Base-by-base conservation (phyloP, 2,888 invertebrate species). In the Tetheella fluctuosa region DNA sequence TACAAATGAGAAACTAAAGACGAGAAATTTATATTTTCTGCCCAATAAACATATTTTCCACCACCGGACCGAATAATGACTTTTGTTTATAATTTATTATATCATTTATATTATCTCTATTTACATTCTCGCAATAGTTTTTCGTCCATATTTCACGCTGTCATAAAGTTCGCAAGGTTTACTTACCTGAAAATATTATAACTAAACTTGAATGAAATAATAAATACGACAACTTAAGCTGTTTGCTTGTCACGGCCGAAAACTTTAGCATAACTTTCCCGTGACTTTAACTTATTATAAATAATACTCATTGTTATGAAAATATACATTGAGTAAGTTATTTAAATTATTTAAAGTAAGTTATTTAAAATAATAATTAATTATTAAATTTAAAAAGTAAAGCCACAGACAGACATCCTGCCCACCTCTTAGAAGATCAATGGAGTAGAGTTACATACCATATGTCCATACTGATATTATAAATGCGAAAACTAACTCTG, bases 1-100 rank as follows among this genome's bases (percentile, higher is more conserved):
- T 48, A 48, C 20, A 10, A 48, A 20, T 20, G 42, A 42, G 4
- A 42, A 42, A 42, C 6, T 42, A 42, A 17, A 20, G 20, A 48
- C 10, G 48, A 48, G 10, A 48, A 8, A 48, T 20, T 20, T 20
- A 48, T 10, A 48, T 48, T 20, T 48, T 20, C 48, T 48, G 48
- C 48, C 20, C 48, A 48, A 48, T 48, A 48, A 48, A 48, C 48
- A n/a, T 48, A 48, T 48, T 48, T 48, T 48, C 48, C 48, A 48
- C 48, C 48, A 48, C 20, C n/a, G 48, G 20, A 48, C 48, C 48
- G 20, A 48, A 20, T 48, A 48, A 48, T 48, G 17, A 48, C 48
- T 48, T 48, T 48, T 48, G 48, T 48, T 48, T 48, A 20, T 48
- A 20, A 48, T 48, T 48, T 48, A 48, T 48, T 48, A 20, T 48